A percentile compares a stretch with the other conserved stretches of the same genome.
Conservation (phyloP, 2,113 vertebrate species). For the Zosterops pallidus region DNA sequence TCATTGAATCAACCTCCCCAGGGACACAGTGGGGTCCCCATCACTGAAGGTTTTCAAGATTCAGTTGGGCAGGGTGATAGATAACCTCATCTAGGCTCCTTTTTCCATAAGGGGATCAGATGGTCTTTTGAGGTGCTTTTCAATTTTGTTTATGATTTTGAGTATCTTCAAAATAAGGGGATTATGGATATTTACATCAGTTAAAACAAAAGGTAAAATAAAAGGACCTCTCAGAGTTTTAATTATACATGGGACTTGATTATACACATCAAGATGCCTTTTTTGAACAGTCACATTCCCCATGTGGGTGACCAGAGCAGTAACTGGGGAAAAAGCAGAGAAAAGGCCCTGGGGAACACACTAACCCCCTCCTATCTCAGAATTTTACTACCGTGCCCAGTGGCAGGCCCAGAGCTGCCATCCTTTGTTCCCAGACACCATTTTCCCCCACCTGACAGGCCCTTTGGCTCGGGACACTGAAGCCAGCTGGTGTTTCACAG, state of each 20-base stretch:
- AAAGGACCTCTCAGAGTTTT: neutral
- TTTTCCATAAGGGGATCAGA: neutral
- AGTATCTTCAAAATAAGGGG: neutral
- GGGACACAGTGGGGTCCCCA: neutral
- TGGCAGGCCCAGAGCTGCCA: neutral
- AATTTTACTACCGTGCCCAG: neutral
- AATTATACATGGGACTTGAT: neutral
- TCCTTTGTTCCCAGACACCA: neutral
- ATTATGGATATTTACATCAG: neutral
- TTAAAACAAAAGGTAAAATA: neutral
- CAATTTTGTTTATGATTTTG: neutral
- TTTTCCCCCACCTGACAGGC: neutral
- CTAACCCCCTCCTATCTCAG: neutral
- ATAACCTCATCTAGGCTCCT: neutral
- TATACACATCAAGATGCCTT: neutral
- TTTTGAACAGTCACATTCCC: neutral
- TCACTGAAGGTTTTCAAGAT: neutral
- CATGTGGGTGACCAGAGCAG: neutral
- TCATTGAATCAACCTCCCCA: neutral
- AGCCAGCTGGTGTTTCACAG: slow-evolving; percentile 43
- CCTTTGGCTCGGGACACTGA: neutral
- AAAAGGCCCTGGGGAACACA: neutral
- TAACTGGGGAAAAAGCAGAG: neutral
- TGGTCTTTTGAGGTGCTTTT: neutral
- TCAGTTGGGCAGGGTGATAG: neutral